Percentiles rank a stretch among this genome's conserved stretches.
Conservation (phyloP, 2,888 invertebrate species). For the Acanthosepion lycidas region DNA sequence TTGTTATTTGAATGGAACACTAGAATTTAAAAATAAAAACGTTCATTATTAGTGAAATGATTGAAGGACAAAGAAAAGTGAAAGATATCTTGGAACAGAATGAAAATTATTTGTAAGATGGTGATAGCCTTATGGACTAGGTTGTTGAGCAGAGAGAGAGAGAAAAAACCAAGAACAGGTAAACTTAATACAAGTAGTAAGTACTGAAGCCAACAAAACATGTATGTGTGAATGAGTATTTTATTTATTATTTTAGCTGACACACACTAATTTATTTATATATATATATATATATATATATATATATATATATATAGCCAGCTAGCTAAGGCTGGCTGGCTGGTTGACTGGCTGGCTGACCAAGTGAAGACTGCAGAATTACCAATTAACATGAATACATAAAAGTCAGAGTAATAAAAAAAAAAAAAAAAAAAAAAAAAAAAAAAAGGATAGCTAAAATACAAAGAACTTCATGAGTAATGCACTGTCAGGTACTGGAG, state of each 20-base stretch:
- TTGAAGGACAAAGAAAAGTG: background rate
- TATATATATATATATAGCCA: background rate
- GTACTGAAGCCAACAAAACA: conserved; percentile 38
- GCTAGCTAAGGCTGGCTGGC: background rate
- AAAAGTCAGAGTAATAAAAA: background rate
- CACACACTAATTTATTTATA: background rate
- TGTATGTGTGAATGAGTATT: conserved; percentile 40
- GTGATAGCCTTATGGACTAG: background rate
- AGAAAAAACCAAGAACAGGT: background rate
- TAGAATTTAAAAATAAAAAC: background rate
- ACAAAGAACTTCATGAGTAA: background rate
- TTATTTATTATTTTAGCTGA: conserved; percentile 44
- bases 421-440: no score
- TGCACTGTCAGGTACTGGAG: background rate
- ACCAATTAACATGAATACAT: conserved; percentile 33
- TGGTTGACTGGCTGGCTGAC: background rate
- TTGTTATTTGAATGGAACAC: background rate
- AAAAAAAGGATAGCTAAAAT: background rate
- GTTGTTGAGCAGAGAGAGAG: background rate
- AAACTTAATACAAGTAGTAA: background rate
- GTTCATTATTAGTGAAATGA: no score
- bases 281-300: background rate
- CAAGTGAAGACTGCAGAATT: conserved; percentile 33
- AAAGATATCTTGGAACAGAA: background rate
- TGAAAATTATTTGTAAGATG: background rate